phyloP scores from a whole-genome alignment of 2,113 vertebrate species.

The Pholis gunnellus region DNA sequence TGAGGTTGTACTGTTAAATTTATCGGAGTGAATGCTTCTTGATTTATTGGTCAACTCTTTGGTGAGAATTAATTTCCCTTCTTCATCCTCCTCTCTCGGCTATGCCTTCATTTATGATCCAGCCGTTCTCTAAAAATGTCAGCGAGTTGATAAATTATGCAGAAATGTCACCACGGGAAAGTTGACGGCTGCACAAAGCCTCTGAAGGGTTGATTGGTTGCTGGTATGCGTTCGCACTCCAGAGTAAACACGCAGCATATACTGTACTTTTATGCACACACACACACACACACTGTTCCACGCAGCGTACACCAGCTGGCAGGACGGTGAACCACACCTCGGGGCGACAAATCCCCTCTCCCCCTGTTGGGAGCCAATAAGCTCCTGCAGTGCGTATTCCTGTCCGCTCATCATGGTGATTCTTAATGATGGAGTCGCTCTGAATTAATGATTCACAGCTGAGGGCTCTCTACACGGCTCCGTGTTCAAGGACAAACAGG shows the following conservation, averaged over 20 bases:
- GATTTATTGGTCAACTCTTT: not conserved
- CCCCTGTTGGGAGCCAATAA: constrained; percentile 59
- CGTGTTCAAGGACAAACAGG: constrained; percentile 43
- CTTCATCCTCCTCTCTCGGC: fast-evolving
- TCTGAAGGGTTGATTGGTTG: constrained; percentile 8
- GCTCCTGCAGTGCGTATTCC: constrained; percentile 55
- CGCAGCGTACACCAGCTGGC: constrained; percentile 51
- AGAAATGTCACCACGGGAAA: constrained; percentile 78
- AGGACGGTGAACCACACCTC: constrained; percentile 43
- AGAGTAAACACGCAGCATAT: not conserved
- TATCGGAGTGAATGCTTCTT: not conserved
- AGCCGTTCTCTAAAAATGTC: constrained; percentile 75
- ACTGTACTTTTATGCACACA: not conserved
- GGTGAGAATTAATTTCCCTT: not conserved
- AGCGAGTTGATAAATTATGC: constrained; percentile 85
- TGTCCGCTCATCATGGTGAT: constrained; percentile 52
- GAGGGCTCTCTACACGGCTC: constrained; percentile 49
- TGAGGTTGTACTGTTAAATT: too few relatives aligned
- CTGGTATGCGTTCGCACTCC: not conserved
- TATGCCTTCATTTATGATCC: constrained; percentile 69
- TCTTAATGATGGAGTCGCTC: constrained; percentile 58
- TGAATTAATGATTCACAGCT: constrained; percentile 64
- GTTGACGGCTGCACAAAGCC: constrained; percentile 35
- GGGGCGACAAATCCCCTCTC: constrained; percentile 36
- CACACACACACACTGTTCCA: not conserved